Evolutionary conservation across 2,113 vertebrate species (phyloP).

Genomic region (Arenaria interpres): DNA sequence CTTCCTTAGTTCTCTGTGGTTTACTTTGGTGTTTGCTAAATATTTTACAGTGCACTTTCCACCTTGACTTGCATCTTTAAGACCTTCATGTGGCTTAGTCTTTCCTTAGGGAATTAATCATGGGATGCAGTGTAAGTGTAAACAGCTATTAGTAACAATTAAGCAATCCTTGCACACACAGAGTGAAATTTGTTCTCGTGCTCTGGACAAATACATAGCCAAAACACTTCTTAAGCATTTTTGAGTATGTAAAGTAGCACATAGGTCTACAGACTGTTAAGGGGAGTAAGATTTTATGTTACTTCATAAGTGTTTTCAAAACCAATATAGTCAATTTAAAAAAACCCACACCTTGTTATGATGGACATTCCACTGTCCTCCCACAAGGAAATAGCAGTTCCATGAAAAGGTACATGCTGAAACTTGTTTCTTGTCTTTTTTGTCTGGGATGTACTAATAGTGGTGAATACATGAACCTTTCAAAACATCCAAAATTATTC

Average conservation of each 20-base stretch:
- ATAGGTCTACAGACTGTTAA: not conserved
- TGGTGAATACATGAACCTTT: not conserved
- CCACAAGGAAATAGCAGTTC: not conserved
- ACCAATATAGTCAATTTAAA: not conserved
- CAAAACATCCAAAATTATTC: not conserved
- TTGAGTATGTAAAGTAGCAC: not conserved
- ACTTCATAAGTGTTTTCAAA: not conserved
- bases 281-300: not conserved
- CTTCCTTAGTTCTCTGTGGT: not conserved
- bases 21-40: conserved; percentile 6
- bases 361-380: not conserved
- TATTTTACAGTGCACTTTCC: conserved; percentile 23
- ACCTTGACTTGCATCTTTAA: not conserved
- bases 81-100: not conserved
- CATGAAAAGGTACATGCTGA: not conserved
- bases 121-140: not conserved
- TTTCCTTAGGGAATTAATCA: conserved; percentile 45
- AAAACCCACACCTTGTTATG: not conserved
- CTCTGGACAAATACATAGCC: not conserved
- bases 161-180: not conserved
- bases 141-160: conserved; percentile 6
- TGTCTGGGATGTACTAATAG: not conserved
- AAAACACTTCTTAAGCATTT: not conserved
- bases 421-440: not conserved
- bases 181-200: not conserved